These are phyloP conservation scores for Oreochromis spilurus DNA, from an alignment of 2,113 vertebrate species.

Conservation along the genomic window DNA sequence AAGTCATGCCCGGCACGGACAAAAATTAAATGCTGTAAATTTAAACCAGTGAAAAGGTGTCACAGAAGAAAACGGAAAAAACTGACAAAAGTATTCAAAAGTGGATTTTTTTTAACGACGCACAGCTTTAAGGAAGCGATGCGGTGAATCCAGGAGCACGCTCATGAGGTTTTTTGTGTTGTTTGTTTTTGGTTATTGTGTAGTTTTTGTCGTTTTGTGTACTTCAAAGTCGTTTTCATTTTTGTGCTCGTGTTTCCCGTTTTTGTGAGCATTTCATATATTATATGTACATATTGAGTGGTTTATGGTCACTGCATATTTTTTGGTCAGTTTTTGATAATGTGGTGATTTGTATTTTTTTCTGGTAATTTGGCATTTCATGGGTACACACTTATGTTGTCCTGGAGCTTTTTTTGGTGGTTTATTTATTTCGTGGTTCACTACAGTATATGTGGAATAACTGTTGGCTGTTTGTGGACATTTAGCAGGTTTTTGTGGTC, in stretches of 20 bases:
- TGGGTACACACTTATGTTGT: rapidly evolving
- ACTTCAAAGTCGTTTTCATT: neutral
- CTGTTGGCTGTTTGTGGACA: neutral
- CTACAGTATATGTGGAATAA: neutral
- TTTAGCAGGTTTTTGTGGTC: neutral
- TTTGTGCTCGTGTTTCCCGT: neutral
- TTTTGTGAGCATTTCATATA: too few species aligned
- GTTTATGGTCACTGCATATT: rapidly evolving
- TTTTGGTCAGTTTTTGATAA: rapidly evolving
- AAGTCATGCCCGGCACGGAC: rapidly evolving
- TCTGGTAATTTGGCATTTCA: neutral
- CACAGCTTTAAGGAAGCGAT: neutral
- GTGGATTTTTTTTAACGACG: neutral
- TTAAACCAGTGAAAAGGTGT: neutral
- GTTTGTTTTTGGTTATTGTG: neutral
- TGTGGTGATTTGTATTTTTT: rapidly evolving
- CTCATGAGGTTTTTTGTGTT: rapidly evolving
- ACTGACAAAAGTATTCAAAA: neutral
- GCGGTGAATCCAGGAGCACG: neutral
- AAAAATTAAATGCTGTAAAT: rapidly evolving
- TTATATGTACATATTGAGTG: rapidly evolving
- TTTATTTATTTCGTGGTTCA: neutral
- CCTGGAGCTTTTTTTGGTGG: neutral
- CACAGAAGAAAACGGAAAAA: neutral
- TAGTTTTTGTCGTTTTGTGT: neutral